These are phyloP conservation scores for Aurelia coerulea DNA, from an alignment of 30 jellyfish, hydroid and myxozoan species.

Conservation along the genomic window DNA sequence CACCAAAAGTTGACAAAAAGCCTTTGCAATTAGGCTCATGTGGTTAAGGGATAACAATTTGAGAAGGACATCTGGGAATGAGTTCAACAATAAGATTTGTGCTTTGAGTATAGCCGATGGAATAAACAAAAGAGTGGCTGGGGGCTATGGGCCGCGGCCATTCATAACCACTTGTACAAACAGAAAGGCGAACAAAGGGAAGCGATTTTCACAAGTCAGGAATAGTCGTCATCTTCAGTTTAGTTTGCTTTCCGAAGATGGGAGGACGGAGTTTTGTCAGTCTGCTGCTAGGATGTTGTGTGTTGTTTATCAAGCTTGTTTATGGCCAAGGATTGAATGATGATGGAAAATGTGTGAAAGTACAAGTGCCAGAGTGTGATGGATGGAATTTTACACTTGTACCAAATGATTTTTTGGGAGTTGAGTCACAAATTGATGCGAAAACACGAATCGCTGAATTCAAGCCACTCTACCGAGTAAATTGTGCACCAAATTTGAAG, in stretches of 20 bases:
- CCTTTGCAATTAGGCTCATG: slow-evolving; percentile 47
- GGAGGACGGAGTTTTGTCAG: slow-evolving; percentile 21
- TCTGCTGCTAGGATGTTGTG: slow-evolving; percentile 8
- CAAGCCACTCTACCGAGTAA: slow-evolving; percentile 74
- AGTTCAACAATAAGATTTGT: slow-evolving; percentile 36
- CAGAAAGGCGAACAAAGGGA: slow-evolving; percentile 28
- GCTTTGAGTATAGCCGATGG: slow-evolving; percentile 50
- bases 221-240: slow-evolving; percentile 33
- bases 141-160: slow-evolving; percentile 42
- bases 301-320: slow-evolving; percentile 29
- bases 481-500: slow-evolving; percentile 81
- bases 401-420: slow-evolving; percentile 79
- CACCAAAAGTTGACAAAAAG: slow-evolving; percentile 39
- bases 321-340: slow-evolving; percentile 39
- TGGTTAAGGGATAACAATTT: slow-evolving; percentile 44
- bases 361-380: slow-evolving; percentile 49
- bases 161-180: slow-evolving; percentile 4
- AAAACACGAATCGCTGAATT: slow-evolving; percentile 77
- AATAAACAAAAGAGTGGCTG: slow-evolving; percentile 56
- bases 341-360: slow-evolving; percentile 50
- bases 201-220: slow-evolving; percentile 53
- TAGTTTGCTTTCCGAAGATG: slow-evolving; percentile 26
- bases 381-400: slow-evolving; percentile 75
- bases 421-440: slow-evolving; percentile 88
- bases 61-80: slow-evolving; percentile 70